Percentiles rank a stretch among this genome's conserved stretches.
Conservation (phyloP, 23 tunicate species). For the Ascidia mentula region DNA sequence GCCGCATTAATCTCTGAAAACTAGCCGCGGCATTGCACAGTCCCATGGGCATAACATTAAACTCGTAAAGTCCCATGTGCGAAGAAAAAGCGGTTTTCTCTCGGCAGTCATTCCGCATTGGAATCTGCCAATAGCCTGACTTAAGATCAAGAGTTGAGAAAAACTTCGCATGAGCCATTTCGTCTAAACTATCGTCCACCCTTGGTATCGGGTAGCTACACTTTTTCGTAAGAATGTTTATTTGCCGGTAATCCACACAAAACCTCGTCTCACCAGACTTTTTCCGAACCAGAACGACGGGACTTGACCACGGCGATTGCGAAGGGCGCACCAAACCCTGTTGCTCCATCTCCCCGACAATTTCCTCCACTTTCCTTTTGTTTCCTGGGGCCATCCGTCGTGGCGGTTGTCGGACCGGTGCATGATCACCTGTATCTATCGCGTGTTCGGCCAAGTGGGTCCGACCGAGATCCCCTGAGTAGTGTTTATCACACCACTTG, state of each 20-base stretch:
- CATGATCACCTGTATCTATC: background rate
- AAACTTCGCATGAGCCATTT: background rate
- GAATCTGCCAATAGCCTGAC: slow-evolving; percentile 21
- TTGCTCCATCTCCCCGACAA: background rate
- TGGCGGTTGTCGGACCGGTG: background rate
- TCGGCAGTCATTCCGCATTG: background rate
- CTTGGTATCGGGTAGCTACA: slow-evolving; percentile 11
- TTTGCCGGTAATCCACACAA: slow-evolving; percentile 19
- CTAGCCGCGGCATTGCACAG: slow-evolving; percentile 13
- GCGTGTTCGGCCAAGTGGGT: background rate
- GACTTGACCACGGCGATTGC: slow-evolving; percentile 5
- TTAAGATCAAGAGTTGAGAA: slow-evolving; percentile 18
- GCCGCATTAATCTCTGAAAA: slow-evolving; percentile 13
- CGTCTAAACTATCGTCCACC: slow-evolving; percentile 5
- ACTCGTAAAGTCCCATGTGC: slow-evolving; percentile 17
- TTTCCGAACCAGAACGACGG: background rate
- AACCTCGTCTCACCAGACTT: slow-evolving; percentile 3
- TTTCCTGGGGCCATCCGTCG: background rate
- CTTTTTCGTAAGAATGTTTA: slow-evolving; percentile 7
- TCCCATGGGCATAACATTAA: slow-evolving; percentile 22
- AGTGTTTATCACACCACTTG: too few relatives aligned
- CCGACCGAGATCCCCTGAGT: slow-evolving; percentile 2
- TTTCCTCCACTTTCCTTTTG: background rate
- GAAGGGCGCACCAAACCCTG: background rate
- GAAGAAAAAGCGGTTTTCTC: slow-evolving; percentile 7